phyloP scores from a whole-genome alignment of 2,113 vertebrate species.

The Bambusicola thoracicus region DNA sequence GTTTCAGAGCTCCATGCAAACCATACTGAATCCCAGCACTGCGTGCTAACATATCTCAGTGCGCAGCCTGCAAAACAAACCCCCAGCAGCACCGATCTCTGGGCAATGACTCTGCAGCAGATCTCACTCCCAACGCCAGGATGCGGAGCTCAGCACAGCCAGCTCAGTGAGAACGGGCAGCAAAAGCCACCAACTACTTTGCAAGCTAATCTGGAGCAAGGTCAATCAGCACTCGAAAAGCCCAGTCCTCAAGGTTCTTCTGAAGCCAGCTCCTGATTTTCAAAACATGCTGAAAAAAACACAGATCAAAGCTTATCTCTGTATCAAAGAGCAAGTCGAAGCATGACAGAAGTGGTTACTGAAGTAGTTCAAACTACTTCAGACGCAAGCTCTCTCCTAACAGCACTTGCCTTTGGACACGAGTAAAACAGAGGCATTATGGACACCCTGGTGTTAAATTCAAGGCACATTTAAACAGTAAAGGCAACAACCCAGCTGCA shows the following conservation, averaged over 20 bases:
- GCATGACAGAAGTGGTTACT: not conserved
- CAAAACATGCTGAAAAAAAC: not conserved
- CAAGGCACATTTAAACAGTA: not conserved
- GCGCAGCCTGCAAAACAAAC: not conserved
- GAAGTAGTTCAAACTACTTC: not conserved
- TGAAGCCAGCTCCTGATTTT: not conserved
- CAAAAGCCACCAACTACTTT: not conserved
- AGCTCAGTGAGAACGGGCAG: not conserved
- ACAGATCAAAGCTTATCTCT: not conserved
- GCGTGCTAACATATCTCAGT: not conserved
- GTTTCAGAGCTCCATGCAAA: not conserved
- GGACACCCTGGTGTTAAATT: not conserved
- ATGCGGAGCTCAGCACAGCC: not conserved
- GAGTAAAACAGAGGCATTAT: not conserved
- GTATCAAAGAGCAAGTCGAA: not conserved
- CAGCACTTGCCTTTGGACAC: not conserved
- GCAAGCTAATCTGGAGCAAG: not conserved
- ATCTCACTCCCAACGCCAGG: not conserved
- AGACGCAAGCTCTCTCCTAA: not conserved
- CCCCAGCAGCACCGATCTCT: not conserved
- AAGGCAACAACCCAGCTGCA: not conserved
- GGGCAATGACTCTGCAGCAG: rapidly evolving
- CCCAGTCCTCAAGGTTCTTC: not conserved
- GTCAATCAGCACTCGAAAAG: not conserved
- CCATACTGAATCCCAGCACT: not conserved